phyloP scores from a whole-genome alignment of 2,888 invertebrate genomes.

The Pristionchus arcanus region DNA sequence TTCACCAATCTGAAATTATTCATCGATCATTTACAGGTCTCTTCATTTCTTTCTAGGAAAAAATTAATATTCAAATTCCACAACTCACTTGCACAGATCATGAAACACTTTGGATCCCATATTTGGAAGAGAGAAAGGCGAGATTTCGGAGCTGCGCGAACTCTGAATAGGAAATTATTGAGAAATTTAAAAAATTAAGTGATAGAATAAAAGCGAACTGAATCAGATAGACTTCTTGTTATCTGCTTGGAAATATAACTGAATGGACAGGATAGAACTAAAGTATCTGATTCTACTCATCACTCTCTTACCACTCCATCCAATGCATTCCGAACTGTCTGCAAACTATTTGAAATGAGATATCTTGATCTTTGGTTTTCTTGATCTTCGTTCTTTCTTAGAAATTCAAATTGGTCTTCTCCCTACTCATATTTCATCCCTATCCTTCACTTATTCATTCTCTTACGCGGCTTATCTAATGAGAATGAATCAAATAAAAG shows the following conservation, averaged over 20 bases:
- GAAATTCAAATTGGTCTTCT: neutral
- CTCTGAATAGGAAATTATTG: conserved; percentile 54
- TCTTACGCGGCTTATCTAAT: conserved; percentile 21
- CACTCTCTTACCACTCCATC: conserved; percentile 40
- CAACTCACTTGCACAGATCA: conserved; percentile 75
- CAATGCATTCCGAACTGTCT: conserved; percentile 38
- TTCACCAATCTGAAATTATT: conserved; percentile 72
- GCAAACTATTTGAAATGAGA: neutral
- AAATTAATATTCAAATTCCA: neutral
- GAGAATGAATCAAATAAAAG: conserved; percentile 27
- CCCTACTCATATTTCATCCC: neutral
- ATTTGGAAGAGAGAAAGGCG: conserved; percentile 74
- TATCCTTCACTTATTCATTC: neutral
- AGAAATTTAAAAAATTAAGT: neutral
- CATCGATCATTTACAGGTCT: neutral
- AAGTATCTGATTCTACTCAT: neutral
- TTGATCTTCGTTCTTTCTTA: neutral
- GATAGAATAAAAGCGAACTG: neutral
- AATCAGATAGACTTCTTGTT: neutral
- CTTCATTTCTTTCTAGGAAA: too few species aligned
- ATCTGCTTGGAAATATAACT: neutral
- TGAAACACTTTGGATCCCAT: conserved; percentile 77
- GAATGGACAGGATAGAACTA: neutral
- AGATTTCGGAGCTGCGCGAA: conserved; percentile 64
- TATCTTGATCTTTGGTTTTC: neutral